phyloP scores from a whole-genome alignment of 2,888 invertebrate genomes.

The Leptinotarsa juncta region DNA sequence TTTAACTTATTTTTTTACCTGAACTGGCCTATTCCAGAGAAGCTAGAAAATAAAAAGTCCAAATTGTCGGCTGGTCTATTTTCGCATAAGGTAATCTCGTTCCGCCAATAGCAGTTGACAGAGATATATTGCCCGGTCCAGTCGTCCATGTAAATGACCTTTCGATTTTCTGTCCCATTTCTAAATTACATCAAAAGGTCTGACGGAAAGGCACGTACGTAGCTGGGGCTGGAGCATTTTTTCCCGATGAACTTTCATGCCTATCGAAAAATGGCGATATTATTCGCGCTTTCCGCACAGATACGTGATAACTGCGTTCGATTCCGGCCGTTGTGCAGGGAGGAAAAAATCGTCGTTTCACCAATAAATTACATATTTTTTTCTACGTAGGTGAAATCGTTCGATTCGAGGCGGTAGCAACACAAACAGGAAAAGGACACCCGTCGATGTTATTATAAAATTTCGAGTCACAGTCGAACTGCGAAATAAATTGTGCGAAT shows the following conservation, averaged over 20 bases:
- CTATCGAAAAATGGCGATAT: conserved; percentile 12
- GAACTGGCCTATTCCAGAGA: conserved; percentile 33
- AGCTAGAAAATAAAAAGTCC: conserved; percentile 36
- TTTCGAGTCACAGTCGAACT: too few species aligned
- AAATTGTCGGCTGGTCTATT: conserved; percentile 46
- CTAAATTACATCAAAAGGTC: conserved; percentile 51
- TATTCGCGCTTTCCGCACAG: background rate
- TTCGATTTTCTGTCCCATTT: conserved; percentile 50
- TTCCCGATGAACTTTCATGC: conserved; percentile 33
- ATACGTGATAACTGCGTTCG: background rate
- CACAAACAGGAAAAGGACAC: too few species aligned
- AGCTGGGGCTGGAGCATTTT: conserved; percentile 21
- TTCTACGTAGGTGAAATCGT: too few species aligned
- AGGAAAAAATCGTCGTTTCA: background rate
- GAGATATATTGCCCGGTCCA: conserved; percentile 53
- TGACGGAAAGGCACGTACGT: conserved; percentile 33
- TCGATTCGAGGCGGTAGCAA: too few species aligned
- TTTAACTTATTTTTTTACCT: too few species aligned
- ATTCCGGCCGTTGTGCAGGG: background rate
- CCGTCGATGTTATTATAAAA: too few species aligned
- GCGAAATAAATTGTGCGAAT: too few species aligned
- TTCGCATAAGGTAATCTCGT: conserved; percentile 52
- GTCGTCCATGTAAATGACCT: conserved; percentile 56
- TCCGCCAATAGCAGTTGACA: conserved; percentile 48
- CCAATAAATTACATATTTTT: background rate